Conservation (phyloP, 1,140 invertebrate genomes). For the Tetraneura akinire region DNA sequence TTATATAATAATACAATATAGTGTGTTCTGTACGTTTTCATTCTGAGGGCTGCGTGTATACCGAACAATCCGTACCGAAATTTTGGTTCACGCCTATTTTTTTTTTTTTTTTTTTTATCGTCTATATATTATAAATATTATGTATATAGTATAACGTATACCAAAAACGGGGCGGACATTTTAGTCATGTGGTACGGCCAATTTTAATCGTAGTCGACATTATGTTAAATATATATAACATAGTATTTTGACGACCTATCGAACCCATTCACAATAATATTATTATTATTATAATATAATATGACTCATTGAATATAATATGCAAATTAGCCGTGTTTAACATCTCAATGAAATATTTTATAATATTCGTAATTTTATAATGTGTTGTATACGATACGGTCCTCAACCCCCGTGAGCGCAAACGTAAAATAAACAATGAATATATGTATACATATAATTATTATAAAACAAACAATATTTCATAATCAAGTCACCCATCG, state of each 20-base stretch:
- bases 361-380: not conserved
- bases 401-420: not conserved
- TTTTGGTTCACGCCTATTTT: slow-evolving; percentile 37
- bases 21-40: not conserved
- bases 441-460: too few relatives aligned
- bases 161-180: slow-evolving; percentile 25
- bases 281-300: not conserved
- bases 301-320: not conserved
- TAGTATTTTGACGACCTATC: slow-evolving; percentile 19
- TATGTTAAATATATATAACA: slow-evolving; percentile 42
- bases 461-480: not conserved
- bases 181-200: slow-evolving; percentile 10
- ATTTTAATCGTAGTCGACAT: slow-evolving; percentile 26
- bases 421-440: not conserved
- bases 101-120: slow-evolving; percentile 16
- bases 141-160: not conserved
- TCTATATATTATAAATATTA: not conserved
- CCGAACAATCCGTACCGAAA: slow-evolving; percentile 17
- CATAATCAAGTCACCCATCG: too few relatives aligned
- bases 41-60: too few relatives aligned
- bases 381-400: not conserved
- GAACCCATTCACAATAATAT: not conserved
- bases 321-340: slow-evolving; percentile 12
- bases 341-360: slow-evolving; percentile 12
- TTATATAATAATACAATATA: not conserved